A percentile compares a stretch with the other conserved stretches of the same genome.
phyloP scores from a whole-genome alignment of 2,888 invertebrate species.

The Rhagonycha fulva region DNA sequence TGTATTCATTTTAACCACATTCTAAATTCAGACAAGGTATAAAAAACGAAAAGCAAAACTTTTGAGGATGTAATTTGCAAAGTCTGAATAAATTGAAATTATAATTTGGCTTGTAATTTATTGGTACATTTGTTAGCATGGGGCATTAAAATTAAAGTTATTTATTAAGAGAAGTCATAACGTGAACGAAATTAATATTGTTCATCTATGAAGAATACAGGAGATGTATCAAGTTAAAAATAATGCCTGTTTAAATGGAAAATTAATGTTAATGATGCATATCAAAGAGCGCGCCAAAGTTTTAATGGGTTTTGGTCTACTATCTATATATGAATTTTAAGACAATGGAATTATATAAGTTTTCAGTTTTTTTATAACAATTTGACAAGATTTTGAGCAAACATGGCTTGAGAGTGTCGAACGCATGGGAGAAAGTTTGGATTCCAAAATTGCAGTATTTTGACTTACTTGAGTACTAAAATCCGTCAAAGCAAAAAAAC shows the following conservation, averaged over 20 bases:
- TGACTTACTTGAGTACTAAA: not conserved
- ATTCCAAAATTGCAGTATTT: not conserved
- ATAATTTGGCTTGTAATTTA: not conserved
- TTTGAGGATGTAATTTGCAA: too few relatives aligned
- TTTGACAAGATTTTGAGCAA: too few relatives aligned
- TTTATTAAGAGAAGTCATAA: not conserved
- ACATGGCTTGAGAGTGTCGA: too few relatives aligned
- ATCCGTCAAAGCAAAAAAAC: not conserved
- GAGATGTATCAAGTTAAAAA: not conserved
- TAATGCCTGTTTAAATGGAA: not conserved
- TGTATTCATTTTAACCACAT: not conserved
- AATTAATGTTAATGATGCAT: not conserved
- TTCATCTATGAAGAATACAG: not conserved
- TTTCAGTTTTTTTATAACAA: not conserved
- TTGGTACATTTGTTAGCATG: not conserved
- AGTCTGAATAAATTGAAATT: not conserved
- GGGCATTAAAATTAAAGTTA: not conserved
- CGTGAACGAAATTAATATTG: not conserved
- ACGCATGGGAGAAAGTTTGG: too few relatives aligned
- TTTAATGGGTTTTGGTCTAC: not conserved
- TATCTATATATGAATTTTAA: not conserved
- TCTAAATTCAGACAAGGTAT: not conserved
- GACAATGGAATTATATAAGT: not conserved
- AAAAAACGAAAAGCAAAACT: not conserved
- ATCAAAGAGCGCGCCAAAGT: not conserved